Base-by-base conservation (phyloP, 37 sponge, comb jelly and placozoan genomes). In the Chondrosia reniformis region DNA sequence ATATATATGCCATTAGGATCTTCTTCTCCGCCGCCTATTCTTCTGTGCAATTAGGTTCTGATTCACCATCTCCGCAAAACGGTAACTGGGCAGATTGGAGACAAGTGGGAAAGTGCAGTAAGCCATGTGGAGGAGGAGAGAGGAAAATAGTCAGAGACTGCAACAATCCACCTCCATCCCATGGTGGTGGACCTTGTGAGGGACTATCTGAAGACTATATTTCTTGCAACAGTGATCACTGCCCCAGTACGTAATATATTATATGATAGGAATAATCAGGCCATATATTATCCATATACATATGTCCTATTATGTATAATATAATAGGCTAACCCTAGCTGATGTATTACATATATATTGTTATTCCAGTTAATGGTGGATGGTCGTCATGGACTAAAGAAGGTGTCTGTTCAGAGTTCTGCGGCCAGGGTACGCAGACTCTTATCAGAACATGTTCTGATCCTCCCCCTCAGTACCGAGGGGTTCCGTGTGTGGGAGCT, bases 81-180 rank as follows among this genome's bases (percentile, higher is more conserved):
- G 78, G 78, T 36, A 28, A 44, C 13, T 78, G 78, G 78, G 61
- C 49, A 22, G 78, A 78, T 4, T 78, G 72, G 72, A 59, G 21
- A 44, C 63, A 58, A 27, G n/a, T 17, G 30, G 78, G 78, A 9
- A 37, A 61, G 15, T 49, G 15, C 52, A 49, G 15, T 49, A 49
- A 49, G 15, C 33, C 8, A 9, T 78, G 78, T 33, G 78, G 62
- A 57, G 4, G 42, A 2, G 78, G 78, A 22, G 61, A 42, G 15
- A 24, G 61, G 41, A 57, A 3, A 43, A 19, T 33, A 7, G 12
- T 15, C 37, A 78, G 78, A 25, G 39, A 36, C 30, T 78, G 78
- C 45, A 34, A 55, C 41, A 78, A 78, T 63, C 78, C 78, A n/a
- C 2, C 17, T 4, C 78, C 78, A 31, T 39, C 57, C 21, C 62